phyloP scores from a whole-genome alignment of 2,113 vertebrate species.

The Ceyx margarethae region DNA sequence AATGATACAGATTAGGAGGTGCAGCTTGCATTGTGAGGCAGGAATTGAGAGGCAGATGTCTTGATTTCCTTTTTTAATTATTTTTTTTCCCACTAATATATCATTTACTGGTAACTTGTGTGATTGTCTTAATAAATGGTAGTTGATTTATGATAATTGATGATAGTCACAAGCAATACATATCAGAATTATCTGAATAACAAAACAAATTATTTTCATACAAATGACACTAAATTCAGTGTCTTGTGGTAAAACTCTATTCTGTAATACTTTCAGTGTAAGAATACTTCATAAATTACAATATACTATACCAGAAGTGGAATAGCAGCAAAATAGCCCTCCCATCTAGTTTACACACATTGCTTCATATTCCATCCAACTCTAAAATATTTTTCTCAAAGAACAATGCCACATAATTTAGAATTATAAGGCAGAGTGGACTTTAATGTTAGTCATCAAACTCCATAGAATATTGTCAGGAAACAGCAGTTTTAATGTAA shows the following conservation, averaged over 20 bases:
- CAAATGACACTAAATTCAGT: background rate
- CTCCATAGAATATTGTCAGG: background rate
- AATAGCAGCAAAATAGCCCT: background rate
- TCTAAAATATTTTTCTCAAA: slow-evolving; percentile 40
- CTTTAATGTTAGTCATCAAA: background rate
- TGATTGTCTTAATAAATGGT: background rate
- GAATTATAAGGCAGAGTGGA: background rate
- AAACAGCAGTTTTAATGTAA: background rate
- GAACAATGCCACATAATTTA: background rate
- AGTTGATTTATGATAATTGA: background rate
- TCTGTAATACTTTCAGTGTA: background rate
- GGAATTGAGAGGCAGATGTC: background rate
- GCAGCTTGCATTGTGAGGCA: background rate
- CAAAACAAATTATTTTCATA: background rate
- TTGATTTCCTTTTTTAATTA: background rate
- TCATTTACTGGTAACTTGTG: background rate
- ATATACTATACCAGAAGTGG: background rate
- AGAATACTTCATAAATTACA: background rate
- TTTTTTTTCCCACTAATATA: background rate
- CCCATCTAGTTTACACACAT: background rate
- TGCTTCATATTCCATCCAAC: background rate
- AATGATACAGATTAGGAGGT: background rate
- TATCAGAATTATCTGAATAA: background rate
- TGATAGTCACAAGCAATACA: background rate
- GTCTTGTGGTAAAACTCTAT: background rate